Conservation (phyloP, 2,797 vertebrate species). For the Ammospiza maritima region DNA sequence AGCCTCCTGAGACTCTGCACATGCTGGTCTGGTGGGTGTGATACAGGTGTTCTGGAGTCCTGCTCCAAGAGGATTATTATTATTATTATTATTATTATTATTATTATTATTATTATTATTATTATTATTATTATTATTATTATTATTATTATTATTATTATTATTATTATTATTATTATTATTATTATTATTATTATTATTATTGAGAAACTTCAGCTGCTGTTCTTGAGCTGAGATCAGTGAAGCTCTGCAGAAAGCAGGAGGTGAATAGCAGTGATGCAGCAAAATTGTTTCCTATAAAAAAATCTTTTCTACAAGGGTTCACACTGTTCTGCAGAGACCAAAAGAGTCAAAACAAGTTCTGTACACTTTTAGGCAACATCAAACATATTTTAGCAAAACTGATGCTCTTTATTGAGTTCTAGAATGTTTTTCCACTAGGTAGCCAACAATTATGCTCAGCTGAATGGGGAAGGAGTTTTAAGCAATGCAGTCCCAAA, state of each 20-base stretch:
- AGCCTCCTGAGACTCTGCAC: background rate
- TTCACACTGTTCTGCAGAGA: background rate
- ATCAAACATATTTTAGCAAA: background rate
- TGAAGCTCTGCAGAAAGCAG: conserved; percentile 26
- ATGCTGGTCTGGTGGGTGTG: background rate
- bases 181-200: background rate
- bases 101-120: background rate
- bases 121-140: background rate
- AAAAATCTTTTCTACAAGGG: background rate
- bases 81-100: background rate
- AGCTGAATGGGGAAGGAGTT: background rate
- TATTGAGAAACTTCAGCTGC: background rate
- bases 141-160: background rate
- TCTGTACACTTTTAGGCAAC: background rate
- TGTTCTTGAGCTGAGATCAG: background rate
- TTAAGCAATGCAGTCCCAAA: background rate
- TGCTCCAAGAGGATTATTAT: background rate
- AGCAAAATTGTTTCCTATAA: conserved; percentile 1
- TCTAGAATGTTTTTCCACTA: background rate
- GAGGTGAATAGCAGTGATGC: background rate
- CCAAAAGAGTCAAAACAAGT: background rate
- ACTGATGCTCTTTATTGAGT: background rate
- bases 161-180: background rate
- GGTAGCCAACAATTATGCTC: background rate
- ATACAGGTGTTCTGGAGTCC: background rate